Base-by-base conservation (phyloP, 2,113 vertebrate species). In the Lathamus discolor region DNA sequence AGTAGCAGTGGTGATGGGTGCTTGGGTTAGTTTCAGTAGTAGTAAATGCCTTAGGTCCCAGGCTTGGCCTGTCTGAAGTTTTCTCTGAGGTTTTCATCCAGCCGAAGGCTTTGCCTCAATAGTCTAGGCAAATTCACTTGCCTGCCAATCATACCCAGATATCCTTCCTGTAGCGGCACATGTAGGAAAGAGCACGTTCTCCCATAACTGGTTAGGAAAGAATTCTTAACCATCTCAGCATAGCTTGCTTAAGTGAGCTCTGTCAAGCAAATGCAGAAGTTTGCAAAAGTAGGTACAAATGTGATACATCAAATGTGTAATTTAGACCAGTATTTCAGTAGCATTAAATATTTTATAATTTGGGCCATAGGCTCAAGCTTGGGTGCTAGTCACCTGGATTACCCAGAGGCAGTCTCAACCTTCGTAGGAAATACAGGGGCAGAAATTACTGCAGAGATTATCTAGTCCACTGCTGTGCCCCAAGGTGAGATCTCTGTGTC, bases 401-500 rank as follows among this genome's bases (percentile, higher is more conserved):
- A 95, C 68, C 52, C 9, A 48, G 69, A 82, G 84, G 33, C 62
- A 82, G 62, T 93, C 81, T 87, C 86, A 86, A 2, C 28, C 70
- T 82, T 52, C 43, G 23, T 7, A 66, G 86, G 79, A 79, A 86
- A n/a, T 35, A 75, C 24, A 51, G 61, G 64, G 27, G 5, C 59
- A 83, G 75, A 90, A 90, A 83, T 44, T 52, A 69, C 41, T 77
- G 72, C 33, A 61, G 28, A 75, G 43, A 88, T 92, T 73, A 73
- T 57, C 52, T 83, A 37, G 62, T 79, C 52, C 37, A 28, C 48
- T 92, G 20, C 29, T 84, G 66, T 92, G 48, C 88, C 95, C 43
- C 73, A 84, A 59, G 96, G 93, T 57, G 77, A 95, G 64, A 88
- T 76, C 95, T 79, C 57, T 67, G 8, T 70, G 82, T 87, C 81